Conservation (phyloP, 2,888 invertebrate species). For the Machimus rusticus region DNA sequence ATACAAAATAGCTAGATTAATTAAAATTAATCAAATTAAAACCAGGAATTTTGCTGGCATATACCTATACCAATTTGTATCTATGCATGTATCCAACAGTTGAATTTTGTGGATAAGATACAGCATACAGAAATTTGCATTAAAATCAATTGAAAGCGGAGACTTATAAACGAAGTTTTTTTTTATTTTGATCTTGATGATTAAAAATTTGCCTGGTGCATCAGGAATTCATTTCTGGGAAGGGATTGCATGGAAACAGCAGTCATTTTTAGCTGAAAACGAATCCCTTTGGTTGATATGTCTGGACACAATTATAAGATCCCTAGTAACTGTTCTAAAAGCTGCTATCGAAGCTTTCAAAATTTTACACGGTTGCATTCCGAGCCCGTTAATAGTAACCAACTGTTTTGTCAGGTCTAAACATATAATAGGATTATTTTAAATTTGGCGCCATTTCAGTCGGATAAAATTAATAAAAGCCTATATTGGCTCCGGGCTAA, state of each 20-base stretch:
- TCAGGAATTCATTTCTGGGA: background rate
- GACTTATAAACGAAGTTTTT: background rate
- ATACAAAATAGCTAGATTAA: no score
- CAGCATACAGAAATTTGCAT: background rate
- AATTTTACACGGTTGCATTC: slow-evolving; percentile 21
- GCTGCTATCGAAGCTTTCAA: background rate
- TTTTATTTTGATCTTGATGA: background rate
- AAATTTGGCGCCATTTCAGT: background rate
- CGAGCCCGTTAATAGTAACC: background rate
- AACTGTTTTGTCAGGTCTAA: background rate
- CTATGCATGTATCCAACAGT: background rate
- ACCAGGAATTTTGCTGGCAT: no score
- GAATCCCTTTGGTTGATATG: background rate
- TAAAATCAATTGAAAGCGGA: background rate
- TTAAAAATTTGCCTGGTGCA: background rate
- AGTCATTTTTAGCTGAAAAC: background rate
- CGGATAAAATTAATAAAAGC: background rate
- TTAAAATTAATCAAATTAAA: no score
- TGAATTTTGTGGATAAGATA: background rate
- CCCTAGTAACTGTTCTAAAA: background rate
- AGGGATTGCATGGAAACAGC: background rate
- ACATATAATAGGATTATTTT: background rate
- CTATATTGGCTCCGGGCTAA: background rate
- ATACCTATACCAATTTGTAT: no score
- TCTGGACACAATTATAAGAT: background rate